Evolutionary conservation across 1,140 invertebrate genomes (phyloP).

Genomic region (Vanessa atalanta): DNA sequence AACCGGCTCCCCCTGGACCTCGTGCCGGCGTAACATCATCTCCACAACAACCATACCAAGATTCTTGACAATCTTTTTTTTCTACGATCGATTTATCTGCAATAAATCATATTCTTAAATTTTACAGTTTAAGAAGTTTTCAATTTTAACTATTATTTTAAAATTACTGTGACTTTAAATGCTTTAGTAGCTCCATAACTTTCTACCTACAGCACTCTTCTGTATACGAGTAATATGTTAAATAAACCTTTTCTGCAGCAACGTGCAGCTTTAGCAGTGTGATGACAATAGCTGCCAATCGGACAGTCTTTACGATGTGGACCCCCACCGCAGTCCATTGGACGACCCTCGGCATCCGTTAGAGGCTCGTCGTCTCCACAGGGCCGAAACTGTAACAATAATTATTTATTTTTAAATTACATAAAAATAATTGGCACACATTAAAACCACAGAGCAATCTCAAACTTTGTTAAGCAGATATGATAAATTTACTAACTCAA

Average conservation of each 20-base stretch:
- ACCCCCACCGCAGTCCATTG: conserved; percentile 91
- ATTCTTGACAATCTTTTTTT: conserved; percentile 85
- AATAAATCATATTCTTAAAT: not conserved
- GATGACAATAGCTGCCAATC: conserved; percentile 90
- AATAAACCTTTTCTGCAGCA: conserved; percentile 89
- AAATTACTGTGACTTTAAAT: too few relatives aligned
- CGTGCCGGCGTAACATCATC: conserved; percentile 91
- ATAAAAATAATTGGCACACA: not conserved
- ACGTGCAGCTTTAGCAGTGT: conserved; percentile 88
- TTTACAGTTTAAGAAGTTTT: not conserved
- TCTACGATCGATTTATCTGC: conserved; percentile 73
- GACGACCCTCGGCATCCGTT: conserved; percentile 85
- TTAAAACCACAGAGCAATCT: too few relatives aligned
- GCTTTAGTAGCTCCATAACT: too few relatives aligned
- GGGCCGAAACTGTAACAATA: conserved; percentile 79
- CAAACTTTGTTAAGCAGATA: too few relatives aligned
- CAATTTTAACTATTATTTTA: not conserved
- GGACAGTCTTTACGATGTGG: conserved; percentile 89
- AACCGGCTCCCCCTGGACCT: conserved; percentile 89
- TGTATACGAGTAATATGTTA: not conserved
- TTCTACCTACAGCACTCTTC: too few relatives aligned
- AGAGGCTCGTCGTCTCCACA: conserved; percentile 92
- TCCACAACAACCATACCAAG: conserved; percentile 93
- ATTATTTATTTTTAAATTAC: too few relatives aligned
- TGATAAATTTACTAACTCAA: too few relatives aligned